Percentiles rank a stretch among this genome's conserved stretches.
phyloP scores from a whole-genome alignment of 2,888 invertebrate genomes.

The Heliconius charithonia region DNA sequence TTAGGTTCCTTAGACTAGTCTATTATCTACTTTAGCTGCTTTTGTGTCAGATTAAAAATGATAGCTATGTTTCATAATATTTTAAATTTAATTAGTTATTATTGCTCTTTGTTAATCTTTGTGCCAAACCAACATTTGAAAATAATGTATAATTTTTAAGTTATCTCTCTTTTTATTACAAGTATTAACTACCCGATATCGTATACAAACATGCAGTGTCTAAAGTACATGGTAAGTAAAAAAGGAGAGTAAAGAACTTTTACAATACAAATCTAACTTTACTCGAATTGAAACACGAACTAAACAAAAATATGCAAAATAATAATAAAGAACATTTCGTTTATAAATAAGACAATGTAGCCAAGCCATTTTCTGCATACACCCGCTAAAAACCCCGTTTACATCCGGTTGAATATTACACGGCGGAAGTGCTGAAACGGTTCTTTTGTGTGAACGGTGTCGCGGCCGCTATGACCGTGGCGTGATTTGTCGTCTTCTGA shows the following conservation, averaged over 20 bases:
- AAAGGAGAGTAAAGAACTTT: no score
- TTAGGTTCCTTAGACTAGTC: no score
- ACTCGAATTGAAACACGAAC: background rate
- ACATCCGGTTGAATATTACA: conserved; percentile 25
- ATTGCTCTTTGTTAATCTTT: no score
- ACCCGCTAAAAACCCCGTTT: conserved; percentile 9
- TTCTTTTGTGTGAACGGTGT: conserved; percentile 27
- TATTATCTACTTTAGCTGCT: no score
- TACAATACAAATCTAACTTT: no score
- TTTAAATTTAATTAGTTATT: no score
- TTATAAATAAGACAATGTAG: background rate
- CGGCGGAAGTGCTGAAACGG: conserved; percentile 23
- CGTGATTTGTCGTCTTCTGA: conserved; percentile 30
- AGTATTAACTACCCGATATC: background rate
- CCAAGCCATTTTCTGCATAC: background rate
- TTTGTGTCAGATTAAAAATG: no score
- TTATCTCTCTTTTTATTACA: no score
- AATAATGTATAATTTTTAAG: no score
- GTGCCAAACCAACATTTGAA: no score
- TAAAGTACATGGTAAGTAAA: background rate
- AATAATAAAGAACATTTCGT: background rate
- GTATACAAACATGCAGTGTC: background rate
- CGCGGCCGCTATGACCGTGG: conserved; percentile 17
- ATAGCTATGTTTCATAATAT: no score
- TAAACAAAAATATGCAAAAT: background rate